Evolutionary conservation across 2,797 vertebrate genomes (phyloP).

Genomic region (Margarornis squamiger): DNA sequence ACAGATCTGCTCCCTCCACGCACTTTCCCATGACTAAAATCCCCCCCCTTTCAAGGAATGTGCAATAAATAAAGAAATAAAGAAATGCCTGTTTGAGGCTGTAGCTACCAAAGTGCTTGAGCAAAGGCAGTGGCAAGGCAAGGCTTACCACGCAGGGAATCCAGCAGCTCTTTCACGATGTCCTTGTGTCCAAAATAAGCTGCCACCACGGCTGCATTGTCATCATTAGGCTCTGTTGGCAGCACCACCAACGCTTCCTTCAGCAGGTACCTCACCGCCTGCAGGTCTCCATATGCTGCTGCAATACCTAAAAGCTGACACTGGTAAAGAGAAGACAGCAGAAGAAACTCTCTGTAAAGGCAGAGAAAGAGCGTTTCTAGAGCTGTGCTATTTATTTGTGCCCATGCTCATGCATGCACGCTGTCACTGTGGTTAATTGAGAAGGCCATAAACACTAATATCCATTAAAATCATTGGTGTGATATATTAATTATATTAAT

Average conservation of each 20-base stretch:
- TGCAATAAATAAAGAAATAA: background rate
- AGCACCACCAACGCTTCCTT: conserved; percentile 78
- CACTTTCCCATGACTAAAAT: background rate
- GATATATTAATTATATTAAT: background rate
- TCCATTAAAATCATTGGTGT: background rate
- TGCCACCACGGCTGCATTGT: conserved; percentile 88
- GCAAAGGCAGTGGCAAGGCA: background rate
- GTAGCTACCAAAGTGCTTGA: background rate
- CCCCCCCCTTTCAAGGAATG: background rate
- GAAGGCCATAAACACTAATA: background rate
- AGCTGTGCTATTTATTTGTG: background rate
- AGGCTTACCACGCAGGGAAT: conserved; percentile 82
- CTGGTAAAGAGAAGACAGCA: conserved; percentile 67
- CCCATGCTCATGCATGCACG: background rate
- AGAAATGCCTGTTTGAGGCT: background rate
- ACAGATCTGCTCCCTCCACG: background rate
- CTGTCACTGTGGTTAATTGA: background rate
- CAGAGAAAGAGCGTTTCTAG: background rate
- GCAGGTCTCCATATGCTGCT: conserved; percentile 83
- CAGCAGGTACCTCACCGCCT: conserved; percentile 86
- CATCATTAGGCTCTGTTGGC: conserved; percentile 80
- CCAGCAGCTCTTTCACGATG: conserved; percentile 85
- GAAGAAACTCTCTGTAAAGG: background rate
- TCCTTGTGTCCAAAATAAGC: conserved; percentile 82
- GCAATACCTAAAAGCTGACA: conserved; percentile 83